Percentiles rank a stretch among this genome's conserved stretches.
Evolutionary conservation across 2,113 vertebrate species (phyloP).

Genomic region (Mungos mungo): DNA sequence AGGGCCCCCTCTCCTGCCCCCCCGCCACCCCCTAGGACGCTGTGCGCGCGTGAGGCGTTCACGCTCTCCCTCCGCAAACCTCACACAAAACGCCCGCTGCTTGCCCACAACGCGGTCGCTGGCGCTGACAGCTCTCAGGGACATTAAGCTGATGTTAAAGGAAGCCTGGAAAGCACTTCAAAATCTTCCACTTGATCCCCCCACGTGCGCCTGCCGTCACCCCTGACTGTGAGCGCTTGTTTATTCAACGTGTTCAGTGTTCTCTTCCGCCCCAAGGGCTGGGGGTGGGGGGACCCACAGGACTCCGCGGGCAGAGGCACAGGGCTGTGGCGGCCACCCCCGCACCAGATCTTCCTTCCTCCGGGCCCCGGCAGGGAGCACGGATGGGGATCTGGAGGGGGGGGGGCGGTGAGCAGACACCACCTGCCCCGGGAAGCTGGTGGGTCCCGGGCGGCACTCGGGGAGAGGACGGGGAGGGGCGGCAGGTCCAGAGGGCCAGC

Average conservation of each 20-base stretch:
- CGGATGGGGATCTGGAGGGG: no score
- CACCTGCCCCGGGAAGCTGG: no score
- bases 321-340: background rate
- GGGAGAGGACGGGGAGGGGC: background rate
- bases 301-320: no score
- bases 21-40: no score
- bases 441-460: background rate
- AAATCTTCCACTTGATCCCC: background rate
- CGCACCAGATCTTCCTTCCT: background rate
- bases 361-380: background rate
- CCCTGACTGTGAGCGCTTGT: background rate
- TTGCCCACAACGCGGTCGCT: rapidly evolving
- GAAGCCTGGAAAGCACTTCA: background rate
- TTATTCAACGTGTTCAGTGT: background rate
- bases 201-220: background rate
- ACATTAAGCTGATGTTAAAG: background rate
- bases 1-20: no score
- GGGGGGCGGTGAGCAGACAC: background rate
- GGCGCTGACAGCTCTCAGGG: background rate
- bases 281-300: no score
- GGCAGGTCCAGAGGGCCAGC: background rate
- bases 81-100: background rate
- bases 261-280: background rate
- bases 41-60: background rate
- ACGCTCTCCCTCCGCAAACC: background rate